Evolutionary conservation across 2,113 vertebrate species (phyloP).

Genomic region (Microtus ochrogaster): DNA sequence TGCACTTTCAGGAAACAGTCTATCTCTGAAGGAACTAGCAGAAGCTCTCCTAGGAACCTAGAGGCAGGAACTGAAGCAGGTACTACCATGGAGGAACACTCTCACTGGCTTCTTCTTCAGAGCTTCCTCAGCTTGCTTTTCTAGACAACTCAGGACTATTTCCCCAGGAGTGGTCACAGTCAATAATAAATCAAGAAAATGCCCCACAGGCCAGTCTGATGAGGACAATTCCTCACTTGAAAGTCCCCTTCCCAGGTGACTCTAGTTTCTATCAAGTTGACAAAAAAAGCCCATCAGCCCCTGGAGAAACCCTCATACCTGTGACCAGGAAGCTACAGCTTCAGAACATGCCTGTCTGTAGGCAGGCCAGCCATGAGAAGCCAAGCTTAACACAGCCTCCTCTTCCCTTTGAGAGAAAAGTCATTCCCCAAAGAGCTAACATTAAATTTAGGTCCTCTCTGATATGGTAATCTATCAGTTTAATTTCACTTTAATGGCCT

Average conservation of each 20-base stretch:
- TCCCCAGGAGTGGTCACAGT: not conserved
- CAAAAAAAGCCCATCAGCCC: not conserved
- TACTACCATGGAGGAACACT: not conserved
- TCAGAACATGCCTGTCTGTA: not conserved
- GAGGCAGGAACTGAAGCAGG: not conserved
- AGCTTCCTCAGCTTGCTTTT: not conserved
- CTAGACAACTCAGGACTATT: too few relatives aligned
- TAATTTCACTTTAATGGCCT: not conserved
- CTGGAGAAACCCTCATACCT: not conserved
- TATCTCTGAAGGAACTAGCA: not conserved
- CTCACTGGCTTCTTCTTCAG: not conserved
- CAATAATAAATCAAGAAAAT: not conserved
- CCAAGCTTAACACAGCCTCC: not conserved
- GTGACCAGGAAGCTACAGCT: not conserved
- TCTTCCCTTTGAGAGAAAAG: conserved; percentile 36
- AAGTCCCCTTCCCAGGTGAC: not conserved
- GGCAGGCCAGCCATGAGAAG: not conserved
- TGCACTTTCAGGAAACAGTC: not conserved
- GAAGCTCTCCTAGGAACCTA: not conserved
- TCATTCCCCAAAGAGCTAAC: not conserved
- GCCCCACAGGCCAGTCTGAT: not conserved
- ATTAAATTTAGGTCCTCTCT: not conserved
- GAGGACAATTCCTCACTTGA: not conserved
- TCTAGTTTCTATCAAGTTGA: not conserved
- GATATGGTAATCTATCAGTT: not conserved